Evolutionary conservation across 2,797 vertebrate species (phyloP), one percentile per base, ranked within the genome.

Genomic region (Falco concolor): DNA sequence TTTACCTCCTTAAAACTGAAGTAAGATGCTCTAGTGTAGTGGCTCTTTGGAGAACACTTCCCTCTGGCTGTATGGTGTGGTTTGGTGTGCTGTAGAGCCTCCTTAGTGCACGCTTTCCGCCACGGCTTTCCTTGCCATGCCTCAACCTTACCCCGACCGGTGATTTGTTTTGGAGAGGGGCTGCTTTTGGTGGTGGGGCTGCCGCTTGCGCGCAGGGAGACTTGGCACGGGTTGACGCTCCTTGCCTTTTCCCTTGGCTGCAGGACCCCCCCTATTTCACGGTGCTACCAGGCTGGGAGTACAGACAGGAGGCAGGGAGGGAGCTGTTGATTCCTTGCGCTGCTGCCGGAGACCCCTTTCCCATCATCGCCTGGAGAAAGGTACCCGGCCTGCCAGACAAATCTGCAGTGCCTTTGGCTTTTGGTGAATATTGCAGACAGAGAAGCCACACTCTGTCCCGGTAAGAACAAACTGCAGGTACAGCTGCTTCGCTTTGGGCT

Each of bases 181-280:
- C 36, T 47, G 50, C 8, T 34, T 75, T 73, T 16, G 16, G 14
- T 28, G 65, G 22, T 13, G n/a, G 36, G 67, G 50, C 30, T 38
- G 38, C 42, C 0, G 4, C 52, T 67, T 1, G 4, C 1, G 2
- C 2, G 12, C 0, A 0, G 1, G 8, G 34, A 16, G 15, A 28
- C 8, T 38, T 23, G 67, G 14, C 7, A 4, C 1, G 16, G 61
- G 15, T 15, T 95, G 45, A 91, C 0, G 4, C 59, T 86, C 81
- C 38, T 86, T 81, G 52, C 44, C 28, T 87, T 89, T 59, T 59
- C 60, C 44, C 44, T 92, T 42, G 73, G 14, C 87, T 89, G 32
- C 93, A 99, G 99, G 99, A 99, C 98, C 99, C 99, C 97, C 99
- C 99, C 98, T 99, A 99, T 98, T 99, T 99, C 98, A 99, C 99